Conservation (phyloP, 2,113 vertebrate species). For the Burhinus oedicnemus region DNA sequence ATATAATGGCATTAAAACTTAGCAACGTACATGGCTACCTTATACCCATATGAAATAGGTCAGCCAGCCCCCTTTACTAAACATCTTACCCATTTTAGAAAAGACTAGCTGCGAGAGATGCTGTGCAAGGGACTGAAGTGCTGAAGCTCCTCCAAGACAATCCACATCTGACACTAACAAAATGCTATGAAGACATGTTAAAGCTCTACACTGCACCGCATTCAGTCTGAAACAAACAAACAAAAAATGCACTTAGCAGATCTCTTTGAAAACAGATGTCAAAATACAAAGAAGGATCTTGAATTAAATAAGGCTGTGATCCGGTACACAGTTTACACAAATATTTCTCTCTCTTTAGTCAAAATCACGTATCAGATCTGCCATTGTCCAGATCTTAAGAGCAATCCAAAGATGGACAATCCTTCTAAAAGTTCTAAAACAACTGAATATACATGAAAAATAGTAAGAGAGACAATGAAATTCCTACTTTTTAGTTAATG, state of each 20-base stretch:
- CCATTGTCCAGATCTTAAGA: not conserved
- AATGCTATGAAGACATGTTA: conserved; percentile 93
- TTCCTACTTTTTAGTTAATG: conserved; percentile 89
- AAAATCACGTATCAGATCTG: not conserved
- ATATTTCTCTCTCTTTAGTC: not conserved
- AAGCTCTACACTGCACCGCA: conserved; percentile 88
- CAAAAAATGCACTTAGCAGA: not conserved
- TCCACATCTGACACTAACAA: conserved; percentile 89
- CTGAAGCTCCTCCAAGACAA: conserved; percentile 84
- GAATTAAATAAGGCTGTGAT: not conserved
- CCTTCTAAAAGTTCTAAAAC: not conserved
- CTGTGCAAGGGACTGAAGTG: conserved; percentile 88
- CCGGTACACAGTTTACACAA: not conserved
- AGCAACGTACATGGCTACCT: not conserved
- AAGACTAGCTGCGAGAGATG: conserved; percentile 90
- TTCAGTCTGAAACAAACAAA: conserved; percentile 80
- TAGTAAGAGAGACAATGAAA: not conserved
- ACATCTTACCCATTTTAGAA: conserved; percentile 79
- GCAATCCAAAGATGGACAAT: not conserved
- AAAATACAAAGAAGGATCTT: not conserved
- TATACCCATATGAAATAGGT: not conserved
- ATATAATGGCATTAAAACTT: not conserved
- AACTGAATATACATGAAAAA: not conserved
- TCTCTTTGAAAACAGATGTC: not conserved
- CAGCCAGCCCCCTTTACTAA: not conserved